These are phyloP conservation scores for Knipowitschia caucasica DNA, from an alignment of 2,797 vertebrate genomes.

Conservation along the genomic window DNA sequence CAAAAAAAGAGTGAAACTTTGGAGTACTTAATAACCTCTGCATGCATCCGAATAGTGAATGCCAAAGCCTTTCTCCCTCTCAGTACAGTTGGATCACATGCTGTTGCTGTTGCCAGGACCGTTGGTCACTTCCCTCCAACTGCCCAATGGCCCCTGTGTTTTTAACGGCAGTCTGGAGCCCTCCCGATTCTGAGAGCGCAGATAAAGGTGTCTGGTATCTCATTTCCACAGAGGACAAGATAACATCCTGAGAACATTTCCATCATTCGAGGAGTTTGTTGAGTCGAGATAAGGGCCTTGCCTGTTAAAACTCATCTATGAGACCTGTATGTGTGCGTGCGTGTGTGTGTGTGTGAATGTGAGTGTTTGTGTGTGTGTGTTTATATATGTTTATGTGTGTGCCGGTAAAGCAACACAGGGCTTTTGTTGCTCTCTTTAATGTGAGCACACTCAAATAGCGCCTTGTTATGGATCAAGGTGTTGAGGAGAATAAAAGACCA, in stretches of 20 bases:
- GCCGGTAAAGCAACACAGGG: conserved; percentile 22
- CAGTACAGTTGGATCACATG: conserved; percentile 27
- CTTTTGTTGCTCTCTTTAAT: conserved; percentile 15
- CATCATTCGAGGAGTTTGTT: conserved; percentile 66
- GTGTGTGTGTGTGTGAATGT: conserved; percentile 16
- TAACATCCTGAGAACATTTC: conserved; percentile 72
- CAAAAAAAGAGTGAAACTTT: neutral
- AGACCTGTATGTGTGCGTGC: neutral
- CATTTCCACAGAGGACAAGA: conserved; percentile 68
- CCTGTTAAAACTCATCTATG: conserved; percentile 31
- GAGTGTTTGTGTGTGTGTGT: neutral
- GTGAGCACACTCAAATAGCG: conserved; percentile 15
- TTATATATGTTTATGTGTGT: conserved; percentile 17
- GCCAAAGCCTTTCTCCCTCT: conserved; percentile 29
- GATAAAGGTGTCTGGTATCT: conserved; percentile 68
- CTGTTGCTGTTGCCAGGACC: conserved; percentile 17
- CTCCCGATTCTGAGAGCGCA: conserved; percentile 51
- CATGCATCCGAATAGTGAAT: neutral
- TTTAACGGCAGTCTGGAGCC: conserved; percentile 51
- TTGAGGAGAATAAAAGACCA: conserved; percentile 14
- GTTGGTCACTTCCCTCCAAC: conserved; percentile 45
- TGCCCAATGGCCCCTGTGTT: conserved; percentile 46
- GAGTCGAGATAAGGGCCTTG: conserved; percentile 58
- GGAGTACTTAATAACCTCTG: neutral
- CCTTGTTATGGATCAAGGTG: conserved; percentile 3